Evolutionary conservation across 2,797 vertebrate species (phyloP).

Genomic region (Tympanoctomys barrerae): DNA sequence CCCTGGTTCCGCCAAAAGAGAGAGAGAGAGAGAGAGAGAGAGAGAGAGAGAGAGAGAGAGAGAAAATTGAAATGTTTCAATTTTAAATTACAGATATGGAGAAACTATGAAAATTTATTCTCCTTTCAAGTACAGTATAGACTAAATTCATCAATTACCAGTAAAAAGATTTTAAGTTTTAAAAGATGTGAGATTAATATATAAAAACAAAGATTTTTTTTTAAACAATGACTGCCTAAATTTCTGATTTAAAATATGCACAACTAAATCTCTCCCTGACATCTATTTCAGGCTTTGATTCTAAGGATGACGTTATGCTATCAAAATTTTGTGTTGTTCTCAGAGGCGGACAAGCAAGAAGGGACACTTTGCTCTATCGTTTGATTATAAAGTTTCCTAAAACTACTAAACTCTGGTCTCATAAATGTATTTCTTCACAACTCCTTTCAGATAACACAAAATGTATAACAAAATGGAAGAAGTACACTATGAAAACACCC

Average conservation of each 20-base stretch:
- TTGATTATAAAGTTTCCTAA: neutral
- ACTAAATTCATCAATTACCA: neutral
- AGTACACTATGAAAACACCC: neutral
- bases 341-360: neutral
- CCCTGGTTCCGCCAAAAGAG: no score
- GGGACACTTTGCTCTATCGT: neutral
- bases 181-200: constrained; percentile 23
- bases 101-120: neutral
- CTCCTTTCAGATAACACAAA: neutral
- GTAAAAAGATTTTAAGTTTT: neutral
- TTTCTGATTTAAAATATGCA: neutral
- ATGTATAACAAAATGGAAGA: neutral
- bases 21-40: neutral
- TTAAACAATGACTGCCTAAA: neutral
- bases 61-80: constrained; percentile 39
- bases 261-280: neutral
- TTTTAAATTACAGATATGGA: constrained; percentile 54
- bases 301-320: neutral
- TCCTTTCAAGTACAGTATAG: neutral
- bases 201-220: constrained; percentile 42
- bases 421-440: neutral
- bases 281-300: neutral
- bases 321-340: neutral
- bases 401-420: neutral
- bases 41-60: neutral